Percentiles rank a stretch among this genome's conserved stretches.
phyloP scores from a whole-genome alignment of 2,797 vertebrate genomes.

The Malacoraja senta region DNA sequence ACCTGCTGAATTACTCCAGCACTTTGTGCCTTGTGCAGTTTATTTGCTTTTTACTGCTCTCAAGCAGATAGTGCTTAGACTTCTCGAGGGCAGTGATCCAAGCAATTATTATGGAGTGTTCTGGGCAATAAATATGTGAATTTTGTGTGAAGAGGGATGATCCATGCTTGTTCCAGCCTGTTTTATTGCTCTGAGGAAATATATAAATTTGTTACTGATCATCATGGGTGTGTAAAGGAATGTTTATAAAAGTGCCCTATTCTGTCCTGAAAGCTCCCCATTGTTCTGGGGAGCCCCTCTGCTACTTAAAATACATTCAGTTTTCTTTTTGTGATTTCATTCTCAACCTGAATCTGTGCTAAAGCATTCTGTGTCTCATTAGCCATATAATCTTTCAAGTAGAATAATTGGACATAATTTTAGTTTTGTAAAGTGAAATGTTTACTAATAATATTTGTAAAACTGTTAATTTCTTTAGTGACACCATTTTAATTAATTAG shows the following conservation, averaged over 20 bases:
- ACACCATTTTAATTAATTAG: background rate
- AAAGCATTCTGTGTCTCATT: background rate
- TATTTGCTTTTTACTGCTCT: background rate
- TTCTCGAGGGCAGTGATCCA: background rate
- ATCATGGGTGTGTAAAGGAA: background rate
- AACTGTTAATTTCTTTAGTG: background rate
- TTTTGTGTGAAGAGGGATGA: background rate
- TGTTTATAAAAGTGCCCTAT: background rate
- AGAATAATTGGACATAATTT: background rate
- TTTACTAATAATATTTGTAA: background rate
- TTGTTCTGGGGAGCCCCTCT: background rate
- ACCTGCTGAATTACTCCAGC: too few species aligned
- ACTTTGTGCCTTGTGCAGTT: too few species aligned
- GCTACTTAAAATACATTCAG: background rate
- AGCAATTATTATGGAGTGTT: background rate
- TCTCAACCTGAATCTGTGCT: background rate
- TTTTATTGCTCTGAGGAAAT: background rate
- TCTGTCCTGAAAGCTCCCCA: background rate
- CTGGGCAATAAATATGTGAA: background rate
- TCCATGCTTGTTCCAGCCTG: background rate
- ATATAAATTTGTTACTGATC: background rate
- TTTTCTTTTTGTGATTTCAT: background rate
- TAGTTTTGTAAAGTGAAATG: background rate
- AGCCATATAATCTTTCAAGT: background rate
- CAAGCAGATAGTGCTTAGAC: background rate